phyloP scores from a whole-genome alignment of 2,888 invertebrate genomes.

The Hemaris fuciformis region DNA sequence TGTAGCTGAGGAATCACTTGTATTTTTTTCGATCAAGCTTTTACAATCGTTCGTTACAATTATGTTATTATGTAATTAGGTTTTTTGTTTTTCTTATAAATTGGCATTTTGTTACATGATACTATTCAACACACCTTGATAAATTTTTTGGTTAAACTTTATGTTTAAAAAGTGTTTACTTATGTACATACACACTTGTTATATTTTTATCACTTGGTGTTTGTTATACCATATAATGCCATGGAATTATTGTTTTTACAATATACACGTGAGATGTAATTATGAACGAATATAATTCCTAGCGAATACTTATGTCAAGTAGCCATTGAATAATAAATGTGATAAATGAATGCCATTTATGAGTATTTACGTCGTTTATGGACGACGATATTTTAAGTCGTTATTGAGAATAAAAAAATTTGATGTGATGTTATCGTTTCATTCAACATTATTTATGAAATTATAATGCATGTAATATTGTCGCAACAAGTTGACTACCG shows the following conservation, averaged over 20 bases:
- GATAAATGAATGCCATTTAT: slow-evolving; percentile 70
- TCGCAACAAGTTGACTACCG: background rate
- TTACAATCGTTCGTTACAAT: too few relatives aligned
- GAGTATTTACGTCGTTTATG: slow-evolving; percentile 55
- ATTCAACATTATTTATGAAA: background rate
- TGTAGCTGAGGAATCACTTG: too few relatives aligned
- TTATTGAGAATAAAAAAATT: slow-evolving; percentile 23
- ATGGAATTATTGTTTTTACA: background rate
- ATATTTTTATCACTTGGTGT: background rate
- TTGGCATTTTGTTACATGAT: background rate
- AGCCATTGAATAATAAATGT: slow-evolving; percentile 49
- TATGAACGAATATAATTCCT: background rate
- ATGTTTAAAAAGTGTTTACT: background rate
- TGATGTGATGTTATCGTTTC: slow-evolving; percentile 19
- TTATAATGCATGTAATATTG: too few relatives aligned
- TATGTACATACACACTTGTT: background rate
- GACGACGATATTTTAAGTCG: slow-evolving; percentile 33
- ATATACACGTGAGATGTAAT: background rate
- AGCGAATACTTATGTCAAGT: slow-evolving; percentile 15
- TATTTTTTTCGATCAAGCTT: too few relatives aligned
- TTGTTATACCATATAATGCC: background rate
- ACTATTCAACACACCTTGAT: too few relatives aligned
- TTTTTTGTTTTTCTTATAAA: background rate
- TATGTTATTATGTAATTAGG: background rate
- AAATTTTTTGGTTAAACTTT: too few relatives aligned